These are phyloP conservation scores for Hydrotaea diabolus DNA, from an alignment of 2,888 invertebrate genomes.

Conservation along the genomic window DNA sequence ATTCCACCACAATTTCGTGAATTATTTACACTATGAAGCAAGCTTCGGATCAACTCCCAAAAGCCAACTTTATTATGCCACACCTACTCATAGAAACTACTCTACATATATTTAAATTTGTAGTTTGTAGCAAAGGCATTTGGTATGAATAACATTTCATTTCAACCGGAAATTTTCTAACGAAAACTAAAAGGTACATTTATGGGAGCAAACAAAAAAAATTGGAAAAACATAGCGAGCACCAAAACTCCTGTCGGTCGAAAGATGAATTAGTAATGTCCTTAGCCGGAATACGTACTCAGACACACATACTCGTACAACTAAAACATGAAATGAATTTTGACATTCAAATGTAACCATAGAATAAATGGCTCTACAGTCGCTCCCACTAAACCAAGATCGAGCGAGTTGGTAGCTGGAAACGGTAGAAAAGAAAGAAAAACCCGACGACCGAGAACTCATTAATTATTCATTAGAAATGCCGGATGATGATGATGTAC, in stretches of 20 bases:
- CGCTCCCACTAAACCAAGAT: neutral
- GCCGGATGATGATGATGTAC: conserved; percentile 16
- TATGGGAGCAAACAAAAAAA: neutral
- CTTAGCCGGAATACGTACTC: neutral
- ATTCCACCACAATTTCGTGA: neutral
- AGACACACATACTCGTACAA: too few species aligned
- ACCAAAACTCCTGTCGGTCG: neutral
- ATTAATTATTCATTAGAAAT: conserved; percentile 55
- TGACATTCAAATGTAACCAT: conserved; percentile 13
- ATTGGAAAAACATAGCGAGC: neutral
- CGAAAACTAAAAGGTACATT: neutral
- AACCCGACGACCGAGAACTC: conserved; percentile 32
- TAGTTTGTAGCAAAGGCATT: neutral
- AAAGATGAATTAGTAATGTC: conserved; percentile 12
- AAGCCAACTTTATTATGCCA: neutral
- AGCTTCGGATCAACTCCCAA: neutral
- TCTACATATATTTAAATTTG: neutral
- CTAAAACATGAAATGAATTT: conserved; percentile 3
- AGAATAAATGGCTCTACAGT: neutral
- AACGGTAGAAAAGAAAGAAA: neutral
- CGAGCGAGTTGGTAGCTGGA: neutral
- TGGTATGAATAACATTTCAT: neutral
- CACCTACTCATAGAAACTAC: neutral
- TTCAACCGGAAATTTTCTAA: neutral
- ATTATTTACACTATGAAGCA: neutral